phyloP scores from a whole-genome alignment of 2,888 invertebrate genomes.

The Drosophila paranaensis region DNA sequence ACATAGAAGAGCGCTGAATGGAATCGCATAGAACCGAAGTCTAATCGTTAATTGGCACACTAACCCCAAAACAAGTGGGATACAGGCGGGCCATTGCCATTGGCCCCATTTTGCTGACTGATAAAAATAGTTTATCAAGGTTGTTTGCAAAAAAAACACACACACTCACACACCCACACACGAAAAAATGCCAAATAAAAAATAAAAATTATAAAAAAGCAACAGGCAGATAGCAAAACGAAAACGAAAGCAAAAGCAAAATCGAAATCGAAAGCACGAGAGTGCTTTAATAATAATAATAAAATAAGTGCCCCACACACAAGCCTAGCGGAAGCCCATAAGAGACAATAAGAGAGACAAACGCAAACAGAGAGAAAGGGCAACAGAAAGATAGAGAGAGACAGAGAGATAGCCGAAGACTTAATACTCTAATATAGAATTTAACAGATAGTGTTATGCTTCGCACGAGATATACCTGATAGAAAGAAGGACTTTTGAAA shows the following conservation, averaged over 20 bases:
- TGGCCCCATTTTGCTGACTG: constrained; percentile 73
- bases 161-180: neutral
- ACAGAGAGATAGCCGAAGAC: neutral
- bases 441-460: no score
- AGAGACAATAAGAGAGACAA: neutral
- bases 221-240: constrained; percentile 6
- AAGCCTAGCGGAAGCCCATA: constrained; percentile 15
- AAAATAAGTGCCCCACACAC: constrained; percentile 18
- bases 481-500: no score
- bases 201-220: constrained; percentile 13
- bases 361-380: neutral
- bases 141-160: constrained; percentile 62
- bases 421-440: neutral
- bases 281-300: constrained; percentile 42
- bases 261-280: constrained; percentile 58
- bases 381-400: neutral
- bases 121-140: constrained; percentile 81
- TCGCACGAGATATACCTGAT: no score
- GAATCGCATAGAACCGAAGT: constrained; percentile 21
- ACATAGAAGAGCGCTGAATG: constrained; percentile 1
- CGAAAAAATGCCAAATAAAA: neutral
- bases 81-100: constrained; percentile 56
- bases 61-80: constrained; percentile 68
- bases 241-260: constrained; percentile 50
- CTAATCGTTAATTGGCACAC: constrained; percentile 79